Percentiles rank a stretch among this genome's conserved stretches.
Conservation (phyloP, 2,113 vertebrate species). For the Gasterosteus aculeatus region DNA sequence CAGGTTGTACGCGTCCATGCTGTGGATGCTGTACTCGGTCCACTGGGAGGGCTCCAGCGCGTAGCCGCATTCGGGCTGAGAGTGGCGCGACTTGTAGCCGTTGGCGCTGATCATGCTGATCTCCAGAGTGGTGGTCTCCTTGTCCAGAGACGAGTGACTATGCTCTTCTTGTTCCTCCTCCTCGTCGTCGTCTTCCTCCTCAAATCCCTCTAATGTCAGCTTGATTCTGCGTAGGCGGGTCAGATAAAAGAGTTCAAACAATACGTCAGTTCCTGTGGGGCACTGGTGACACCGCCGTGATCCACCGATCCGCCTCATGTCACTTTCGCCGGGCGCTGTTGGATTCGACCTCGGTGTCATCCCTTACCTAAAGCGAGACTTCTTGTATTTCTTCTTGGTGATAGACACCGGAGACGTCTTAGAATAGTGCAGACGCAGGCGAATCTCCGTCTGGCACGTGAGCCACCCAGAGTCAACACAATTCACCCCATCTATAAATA, state of each 20-base stretch:
- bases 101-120: conserved; percentile 89
- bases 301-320: neutral
- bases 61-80: conserved; percentile 95
- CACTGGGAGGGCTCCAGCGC: conserved; percentile 87
- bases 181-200: conserved; percentile 87
- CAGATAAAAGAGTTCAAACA: neutral
- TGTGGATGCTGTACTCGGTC: conserved; percentile 96
- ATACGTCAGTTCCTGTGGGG: neutral
- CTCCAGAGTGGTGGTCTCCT: conserved; percentile 89
- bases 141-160: conserved; percentile 81
- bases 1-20: conserved; percentile 97
- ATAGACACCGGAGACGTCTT: conserved; percentile 91
- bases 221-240: conserved; percentile 76
- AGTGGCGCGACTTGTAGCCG: conserved; percentile 89
- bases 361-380: conserved; percentile 95
- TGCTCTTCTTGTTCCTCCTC: conserved; percentile 82
- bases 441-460: conserved; percentile 96
- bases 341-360: neutral
- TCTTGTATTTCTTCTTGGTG: conserved; percentile 97
- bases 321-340: conserved; percentile 33
- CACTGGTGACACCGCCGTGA: neutral
- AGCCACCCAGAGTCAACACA: conserved; percentile 95
- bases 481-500: conserved; percentile 84
- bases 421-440: conserved; percentile 93
- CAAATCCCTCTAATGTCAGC: conserved; percentile 91